phyloP scores from a whole-genome alignment of 1,140 invertebrate genomes.

The Centruroides sculpturatus region DNA sequence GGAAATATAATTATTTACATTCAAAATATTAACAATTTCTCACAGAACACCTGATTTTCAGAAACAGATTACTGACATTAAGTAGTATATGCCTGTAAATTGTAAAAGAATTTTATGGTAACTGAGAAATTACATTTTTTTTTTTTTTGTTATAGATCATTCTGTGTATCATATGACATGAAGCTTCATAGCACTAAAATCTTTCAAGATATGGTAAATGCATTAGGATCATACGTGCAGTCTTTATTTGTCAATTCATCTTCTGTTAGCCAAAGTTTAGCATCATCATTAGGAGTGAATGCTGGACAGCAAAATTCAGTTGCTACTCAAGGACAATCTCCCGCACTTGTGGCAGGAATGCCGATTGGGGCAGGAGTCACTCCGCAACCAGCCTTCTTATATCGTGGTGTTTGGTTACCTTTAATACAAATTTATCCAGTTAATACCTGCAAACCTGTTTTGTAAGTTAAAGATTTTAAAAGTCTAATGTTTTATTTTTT shows the following conservation, averaged over 20 bases:
- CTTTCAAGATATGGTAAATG: conserved; percentile 93
- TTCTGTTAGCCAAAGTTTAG: conserved; percentile 10
- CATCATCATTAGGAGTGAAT: conserved; percentile 10
- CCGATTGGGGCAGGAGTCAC: conserved; percentile 58
- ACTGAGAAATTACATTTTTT: too few relatives aligned
- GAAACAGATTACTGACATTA: too few relatives aligned
- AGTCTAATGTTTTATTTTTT: not conserved
- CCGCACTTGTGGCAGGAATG: conserved; percentile 47
- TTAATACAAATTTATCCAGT: conserved; percentile 55
- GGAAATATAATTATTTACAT: too few relatives aligned
- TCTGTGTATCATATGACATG: conserved; percentile 88
- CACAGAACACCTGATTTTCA: too few relatives aligned
- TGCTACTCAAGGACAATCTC: conserved; percentile 46
- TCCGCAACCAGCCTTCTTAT: conserved; percentile 82
- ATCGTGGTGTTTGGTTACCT: conserved; percentile 80
- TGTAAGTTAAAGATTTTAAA: conserved; percentile 46
- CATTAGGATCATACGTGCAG: conserved; percentile 86
- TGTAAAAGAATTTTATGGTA: too few relatives aligned
- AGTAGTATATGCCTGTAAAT: too few relatives aligned
- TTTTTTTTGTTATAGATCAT: conserved; percentile 38
- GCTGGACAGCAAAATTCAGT: conserved; percentile 13
- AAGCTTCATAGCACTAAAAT: conserved; percentile 76
- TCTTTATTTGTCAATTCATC: conserved; percentile 55
- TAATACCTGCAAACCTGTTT: conserved; percentile 67
- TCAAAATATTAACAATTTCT: too few relatives aligned